Evolutionary conservation across 2,888 invertebrate species (phyloP).

Genomic region (Autographa gamma): DNA sequence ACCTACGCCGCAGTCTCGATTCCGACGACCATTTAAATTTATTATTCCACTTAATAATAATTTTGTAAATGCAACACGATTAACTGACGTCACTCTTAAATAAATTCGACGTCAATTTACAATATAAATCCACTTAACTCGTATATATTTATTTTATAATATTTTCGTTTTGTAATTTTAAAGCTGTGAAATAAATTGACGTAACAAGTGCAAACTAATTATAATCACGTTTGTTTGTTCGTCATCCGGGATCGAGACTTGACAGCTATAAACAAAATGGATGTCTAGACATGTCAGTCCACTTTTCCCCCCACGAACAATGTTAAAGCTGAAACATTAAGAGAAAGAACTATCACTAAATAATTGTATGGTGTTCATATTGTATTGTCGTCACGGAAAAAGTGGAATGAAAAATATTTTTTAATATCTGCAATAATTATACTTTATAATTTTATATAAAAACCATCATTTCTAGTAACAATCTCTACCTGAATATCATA

Average conservation of each 20-base stretch:
- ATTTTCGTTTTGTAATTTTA: conserved; percentile 14
- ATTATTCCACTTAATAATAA: conserved; percentile 2
- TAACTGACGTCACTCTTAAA: conserved; percentile 14
- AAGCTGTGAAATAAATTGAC: conserved; percentile 36
- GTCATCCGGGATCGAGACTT: conserved; percentile 78
- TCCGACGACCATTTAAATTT: conserved; percentile 62
- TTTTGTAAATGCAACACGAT: conserved; percentile 1
- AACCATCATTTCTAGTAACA: conserved; percentile 88
- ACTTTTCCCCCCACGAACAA: conserved; percentile 70
- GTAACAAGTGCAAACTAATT: conserved; percentile 52
- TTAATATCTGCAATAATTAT: conserved; percentile 74
- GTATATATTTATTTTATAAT: conserved; percentile 16
- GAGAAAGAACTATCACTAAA: conserved; percentile 57
- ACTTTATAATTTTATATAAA: conserved; percentile 82
- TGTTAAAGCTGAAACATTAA: conserved; percentile 74
- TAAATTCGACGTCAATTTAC: conserved; percentile 14
- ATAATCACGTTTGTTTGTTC: conserved; percentile 15
- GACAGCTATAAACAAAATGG: conserved; percentile 79
- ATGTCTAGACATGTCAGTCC: conserved; percentile 69
- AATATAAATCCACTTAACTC: conserved; percentile 18
- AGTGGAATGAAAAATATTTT: conserved; percentile 67
- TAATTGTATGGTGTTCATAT: conserved; percentile 71
- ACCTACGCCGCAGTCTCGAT: conserved; percentile 85
- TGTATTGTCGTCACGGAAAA: conserved; percentile 65
- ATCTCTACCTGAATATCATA: conserved; percentile 86